Evolutionary conservation across 2,113 vertebrate genomes (phyloP), one percentile per base, ranked within the genome.

Genomic region (Burhinus bistriatus): DNA sequence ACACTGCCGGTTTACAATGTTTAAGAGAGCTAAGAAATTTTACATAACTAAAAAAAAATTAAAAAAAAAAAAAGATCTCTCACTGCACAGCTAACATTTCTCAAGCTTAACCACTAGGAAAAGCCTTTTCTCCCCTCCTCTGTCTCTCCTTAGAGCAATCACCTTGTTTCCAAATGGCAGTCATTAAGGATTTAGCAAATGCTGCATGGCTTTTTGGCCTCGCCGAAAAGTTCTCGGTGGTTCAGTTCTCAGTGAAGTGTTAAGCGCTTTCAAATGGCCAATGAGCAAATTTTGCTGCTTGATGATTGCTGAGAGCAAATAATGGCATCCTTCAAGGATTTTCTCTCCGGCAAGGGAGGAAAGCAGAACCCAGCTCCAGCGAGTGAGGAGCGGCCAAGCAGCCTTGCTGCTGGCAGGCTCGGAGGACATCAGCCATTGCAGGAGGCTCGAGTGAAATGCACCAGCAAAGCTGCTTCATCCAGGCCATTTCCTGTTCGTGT

Each of bases 121-220:
- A 77, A 89, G 25, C 75, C 11, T 85, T 85, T 83, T 83, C 21
- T 38, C 5, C 47, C 38, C 9, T 44, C 66, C 75, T 66, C 77
- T 70, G 36, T 85, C 38, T 93, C 62, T 80, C 83, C 83, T 94
- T 61, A 30, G n/a, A 95, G 19, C 40, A 36, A 71, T 76, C 15
- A 65, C 76, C 85, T 79, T 94, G 65, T 89, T 95, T 90, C 93
- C 92, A 91, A 97, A 93, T 90, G 69, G 36, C 68, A 93, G 47
- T 82, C 40, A 40, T 93, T 86, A 66, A 71, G 66, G 49, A 73
- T 91, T 69, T 54, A 47, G 61, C 10, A 16, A 73, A 76, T 71
- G 18, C 38, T 81, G 69, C 59, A 73, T 73, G 6, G 3, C 45
- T 72, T 93, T 79, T 83, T 79, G 42, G 26, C 76, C 81, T 94